A percentile compares a stretch with the other conserved stretches of the same genome.
phyloP scores from a whole-genome alignment of 2,797 vertebrate genomes.

The Falco concolor region DNA sequence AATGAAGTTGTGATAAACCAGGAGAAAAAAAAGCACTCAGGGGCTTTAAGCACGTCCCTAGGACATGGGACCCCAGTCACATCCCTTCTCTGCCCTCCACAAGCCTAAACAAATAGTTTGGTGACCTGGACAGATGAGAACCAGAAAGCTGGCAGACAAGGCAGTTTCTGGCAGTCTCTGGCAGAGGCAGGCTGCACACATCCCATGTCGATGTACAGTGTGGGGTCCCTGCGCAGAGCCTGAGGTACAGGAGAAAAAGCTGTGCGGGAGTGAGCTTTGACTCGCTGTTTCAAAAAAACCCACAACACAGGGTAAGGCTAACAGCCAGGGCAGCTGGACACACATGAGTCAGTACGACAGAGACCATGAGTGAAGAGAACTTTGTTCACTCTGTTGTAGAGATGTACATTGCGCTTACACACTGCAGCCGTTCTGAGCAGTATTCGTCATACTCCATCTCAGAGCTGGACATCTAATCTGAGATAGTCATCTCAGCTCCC shows the following conservation, averaged over 20 bases:
- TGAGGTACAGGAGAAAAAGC: not conserved
- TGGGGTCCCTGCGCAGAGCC: not conserved
- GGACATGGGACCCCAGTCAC: not conserved
- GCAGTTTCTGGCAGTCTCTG: not conserved
- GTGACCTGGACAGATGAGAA: not conserved
- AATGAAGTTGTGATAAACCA: not conserved
- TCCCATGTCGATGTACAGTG: fast-evolving
- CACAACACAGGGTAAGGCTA: not conserved
- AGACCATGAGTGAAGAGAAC: not conserved
- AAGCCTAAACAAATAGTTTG: not conserved
- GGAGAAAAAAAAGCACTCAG: too few relatives aligned
- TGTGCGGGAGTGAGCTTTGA: not conserved
- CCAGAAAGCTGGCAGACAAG: not conserved
- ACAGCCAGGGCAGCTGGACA: not conserved
- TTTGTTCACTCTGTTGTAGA: not conserved
- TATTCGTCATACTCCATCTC: not conserved
- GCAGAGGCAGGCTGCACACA: not conserved
- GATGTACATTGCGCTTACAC: fast-evolving
- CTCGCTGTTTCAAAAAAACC: not conserved
- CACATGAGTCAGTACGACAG: not conserved
- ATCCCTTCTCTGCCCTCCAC: not conserved
- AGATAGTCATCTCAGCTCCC: not conserved
- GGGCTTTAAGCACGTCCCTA: not conserved
- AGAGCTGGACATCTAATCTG: not conserved
- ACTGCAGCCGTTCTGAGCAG: not conserved